Percentiles rank a stretch among this genome's conserved stretches.
Conservation (phyloP, 2,888 invertebrate genomes). For the Ptilodon capucinus region DNA sequence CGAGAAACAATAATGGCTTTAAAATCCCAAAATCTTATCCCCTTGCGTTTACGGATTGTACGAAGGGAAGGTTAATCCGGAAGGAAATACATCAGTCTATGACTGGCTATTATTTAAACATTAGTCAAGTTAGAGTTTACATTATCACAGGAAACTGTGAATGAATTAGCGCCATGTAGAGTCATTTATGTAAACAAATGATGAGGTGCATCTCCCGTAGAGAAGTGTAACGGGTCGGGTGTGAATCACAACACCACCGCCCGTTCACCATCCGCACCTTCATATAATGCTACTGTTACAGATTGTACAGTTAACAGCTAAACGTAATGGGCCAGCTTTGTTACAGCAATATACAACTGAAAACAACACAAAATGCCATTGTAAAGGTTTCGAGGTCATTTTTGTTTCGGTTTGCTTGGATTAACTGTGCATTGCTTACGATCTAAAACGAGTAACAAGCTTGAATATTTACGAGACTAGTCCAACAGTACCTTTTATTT, state of each 20-base stretch:
- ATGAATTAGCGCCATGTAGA: neutral
- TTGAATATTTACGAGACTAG: too few relatives aligned
- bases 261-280: conserved; percentile 44
- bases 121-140: neutral
- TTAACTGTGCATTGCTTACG: conserved; percentile 18
- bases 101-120: too few relatives aligned
- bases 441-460: neutral
- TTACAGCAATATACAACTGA: conserved; percentile 48
- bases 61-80: too few relatives aligned
- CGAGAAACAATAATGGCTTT: too few relatives aligned
- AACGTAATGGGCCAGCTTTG: conserved; percentile 58
- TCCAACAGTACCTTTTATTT: neutral
- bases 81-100: too few relatives aligned
- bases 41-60: too few relatives aligned
- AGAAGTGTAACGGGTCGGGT: conserved; percentile 45
- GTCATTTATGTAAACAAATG: neutral
- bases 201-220: neutral
- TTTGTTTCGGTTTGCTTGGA: conserved; percentile 38
- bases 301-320: conserved; percentile 64
- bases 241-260: conserved; percentile 52
- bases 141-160: neutral
- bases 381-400: conserved; percentile 53
- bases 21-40: too few relatives aligned
- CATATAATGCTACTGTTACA: conserved; percentile 67
- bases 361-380: conserved; percentile 50